Evolutionary conservation across 2,797 vertebrate species (phyloP), one percentile per base, ranked within the genome.

Genomic region (Melanogrammus aeglefinus): DNA sequence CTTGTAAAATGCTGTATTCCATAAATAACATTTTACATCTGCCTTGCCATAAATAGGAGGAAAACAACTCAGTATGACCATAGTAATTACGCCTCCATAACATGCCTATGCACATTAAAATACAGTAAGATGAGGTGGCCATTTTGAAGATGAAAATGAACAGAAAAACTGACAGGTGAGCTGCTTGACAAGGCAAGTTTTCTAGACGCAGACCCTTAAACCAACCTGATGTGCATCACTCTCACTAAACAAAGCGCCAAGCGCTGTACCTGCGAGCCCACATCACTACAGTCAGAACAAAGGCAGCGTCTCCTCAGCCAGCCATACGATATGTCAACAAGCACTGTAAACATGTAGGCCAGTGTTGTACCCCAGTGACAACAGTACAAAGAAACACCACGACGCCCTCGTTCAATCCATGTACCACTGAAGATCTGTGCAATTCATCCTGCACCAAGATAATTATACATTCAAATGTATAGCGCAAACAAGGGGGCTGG

Each of bases 101-200:
- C 87, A 75, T 80, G 78, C 77, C 81, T 80, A 76, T 78, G 86
- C 80, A 88, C 85, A 85, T 79, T 84, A 51, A 83, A 89, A 86
- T 86, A 88, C 90, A 91, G 89, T 87, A 80, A 86, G 89, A 92
- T 91, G 88, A 92, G 92, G 92, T 92, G 88, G 92, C 91, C 91
- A 93, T 92, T 93, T 94, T 91, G 91, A 91, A 92, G 89, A 87
- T 90, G 90, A 91, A 92, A 93, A 90, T 90, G 90, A 89, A 83
- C 86, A 63, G 18, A 63, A 91, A 85, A 86, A 77, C 86, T 88
- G 82, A 74, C 80, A 87, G 86, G 82, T 88, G 84, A 85, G 82
- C 77, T 85, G 83, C 88, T 81, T 81, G 83, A 77, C 78, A 85
- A 82, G 85, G 13, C 44, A 79, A 3, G 72, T 21, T 44, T 44